Conservation (phyloP, 2,797 vertebrate species). For the Toxotes lorentzi region DNA sequence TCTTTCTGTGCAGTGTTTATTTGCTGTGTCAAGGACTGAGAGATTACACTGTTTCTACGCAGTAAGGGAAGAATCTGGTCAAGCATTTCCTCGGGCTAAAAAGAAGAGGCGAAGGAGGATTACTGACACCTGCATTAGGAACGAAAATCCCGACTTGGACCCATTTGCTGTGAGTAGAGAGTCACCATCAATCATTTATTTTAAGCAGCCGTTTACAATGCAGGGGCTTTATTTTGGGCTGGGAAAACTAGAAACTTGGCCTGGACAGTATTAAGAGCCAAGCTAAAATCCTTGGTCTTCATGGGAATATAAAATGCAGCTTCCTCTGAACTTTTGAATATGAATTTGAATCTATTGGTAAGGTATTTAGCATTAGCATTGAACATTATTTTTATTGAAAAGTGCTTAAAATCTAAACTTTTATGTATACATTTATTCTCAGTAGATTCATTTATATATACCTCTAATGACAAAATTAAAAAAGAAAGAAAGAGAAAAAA, state of each 20-base stretch:
- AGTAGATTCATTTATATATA: not conserved
- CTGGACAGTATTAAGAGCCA: constrained; percentile 33
- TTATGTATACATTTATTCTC: not conserved
- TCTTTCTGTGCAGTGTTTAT: constrained; percentile 86
- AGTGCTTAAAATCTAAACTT: not conserved
- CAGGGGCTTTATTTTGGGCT: constrained; percentile 61
- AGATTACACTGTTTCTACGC: constrained; percentile 88
- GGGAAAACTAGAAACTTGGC: constrained; percentile 31
- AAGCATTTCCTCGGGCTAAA: constrained; percentile 85
- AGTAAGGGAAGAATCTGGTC: constrained; percentile 84
- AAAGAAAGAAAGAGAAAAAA: not conserved
- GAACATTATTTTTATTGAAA: not conserved
- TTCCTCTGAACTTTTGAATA: not conserved
- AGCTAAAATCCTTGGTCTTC: not conserved
- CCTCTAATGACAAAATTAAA: not conserved
- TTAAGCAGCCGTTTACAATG: constrained; percentile 62
- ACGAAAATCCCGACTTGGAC: constrained; percentile 77
- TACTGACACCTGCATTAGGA: constrained; percentile 85
- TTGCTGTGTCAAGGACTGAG: constrained; percentile 90
- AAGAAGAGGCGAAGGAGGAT: constrained; percentile 79
- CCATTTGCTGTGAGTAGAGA: constrained; percentile 75
- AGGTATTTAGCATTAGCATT: not conserved
- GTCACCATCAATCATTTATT: constrained; percentile 83
- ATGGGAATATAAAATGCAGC: not conserved
- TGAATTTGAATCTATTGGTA: not conserved